Base-by-base conservation (phyloP, 1,140 invertebrate genomes). In the Triops longicaudatus region DNA sequence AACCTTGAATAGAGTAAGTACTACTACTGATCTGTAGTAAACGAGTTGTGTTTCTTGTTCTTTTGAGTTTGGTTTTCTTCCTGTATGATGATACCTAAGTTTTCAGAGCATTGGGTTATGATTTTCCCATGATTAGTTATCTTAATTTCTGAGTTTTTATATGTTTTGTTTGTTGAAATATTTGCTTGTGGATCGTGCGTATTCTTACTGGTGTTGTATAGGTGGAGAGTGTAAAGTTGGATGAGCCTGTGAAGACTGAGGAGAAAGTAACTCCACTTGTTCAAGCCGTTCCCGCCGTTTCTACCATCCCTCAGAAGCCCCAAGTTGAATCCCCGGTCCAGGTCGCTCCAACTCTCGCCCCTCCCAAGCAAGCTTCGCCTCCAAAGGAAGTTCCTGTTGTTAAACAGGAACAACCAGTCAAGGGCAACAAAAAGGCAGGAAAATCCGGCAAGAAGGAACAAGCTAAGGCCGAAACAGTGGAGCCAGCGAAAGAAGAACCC, bases 31-130 rank as follows among this genome's bases (percentile, higher is more conserved):
- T n/a, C n/a, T n/a, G 28, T 26, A 31, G 7, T 9, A 3, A n/a
- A 7, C 9, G 41, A 9, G 22, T 41, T n/a, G 2, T 9, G 4
- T 9, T 42, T 74, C 14, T 26, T 26, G 26, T 31, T 74, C 7
- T 74, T 11, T n/a, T 28, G n/a, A 26, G 72, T 26, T 72, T 12
- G 27, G n/a, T n/a, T 73, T n/a, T 74, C n/a, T 5, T 14, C n/a
- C 22, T 26, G n/a, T 26, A 41, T 74, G 28, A 74, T 41, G 41
- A 41, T n/a, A 26, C 26, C 28, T 41, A 74, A 74, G 28, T 74
- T 74, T 42, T 74, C 27, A 74, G 73, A 74, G 73, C 73, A 74
- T 74, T 74, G 73, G 73, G 73, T 74, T 74, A 74, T 74, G 73
- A 74, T 26, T 74, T 26, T 12, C 28, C 27, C 10, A 26, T 74